phyloP scores from a whole-genome alignment of 2,888 invertebrate species.

The Cephus spinipes region DNA sequence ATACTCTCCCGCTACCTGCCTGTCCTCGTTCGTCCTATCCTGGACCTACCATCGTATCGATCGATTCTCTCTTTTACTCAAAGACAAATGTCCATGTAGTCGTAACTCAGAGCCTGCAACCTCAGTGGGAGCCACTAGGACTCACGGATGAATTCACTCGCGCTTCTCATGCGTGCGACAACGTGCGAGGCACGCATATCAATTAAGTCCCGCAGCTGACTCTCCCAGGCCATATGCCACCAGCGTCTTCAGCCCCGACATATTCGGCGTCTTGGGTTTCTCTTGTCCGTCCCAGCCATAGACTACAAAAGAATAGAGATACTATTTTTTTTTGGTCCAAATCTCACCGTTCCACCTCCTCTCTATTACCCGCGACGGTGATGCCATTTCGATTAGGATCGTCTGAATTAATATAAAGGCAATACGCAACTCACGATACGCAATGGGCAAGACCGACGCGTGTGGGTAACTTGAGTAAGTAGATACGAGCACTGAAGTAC shows the following conservation, averaged over 20 bases:
- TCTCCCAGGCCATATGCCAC: not conserved
- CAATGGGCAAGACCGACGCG: not conserved
- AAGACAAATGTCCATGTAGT: not conserved
- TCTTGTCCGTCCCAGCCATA: not conserved
- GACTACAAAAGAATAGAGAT: not conserved
- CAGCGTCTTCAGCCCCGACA: not conserved
- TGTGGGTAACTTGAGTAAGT: not conserved
- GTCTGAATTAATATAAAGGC: not conserved
- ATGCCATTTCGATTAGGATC: not conserved
- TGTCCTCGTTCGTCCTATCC: not conserved
- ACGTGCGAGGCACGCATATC: not conserved
- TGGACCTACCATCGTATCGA: not conserved
- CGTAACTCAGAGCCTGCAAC: not conserved
- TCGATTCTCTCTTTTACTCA: not conserved
- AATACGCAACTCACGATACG: not conserved
- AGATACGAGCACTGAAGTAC: constrained; percentile 36
- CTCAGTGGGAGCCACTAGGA: not conserved
- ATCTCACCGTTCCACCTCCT: not conserved
- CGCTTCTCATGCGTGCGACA: not conserved
- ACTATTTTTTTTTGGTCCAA: not conserved
- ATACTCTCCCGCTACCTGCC: not conserved
- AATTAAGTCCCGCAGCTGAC: not conserved
- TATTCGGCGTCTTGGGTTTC: not conserved
- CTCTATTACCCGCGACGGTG: not conserved
- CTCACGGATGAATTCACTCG: not conserved